phyloP scores from a whole-genome alignment of 2,888 invertebrate species.

The Megastigmus dorsalis region DNA sequence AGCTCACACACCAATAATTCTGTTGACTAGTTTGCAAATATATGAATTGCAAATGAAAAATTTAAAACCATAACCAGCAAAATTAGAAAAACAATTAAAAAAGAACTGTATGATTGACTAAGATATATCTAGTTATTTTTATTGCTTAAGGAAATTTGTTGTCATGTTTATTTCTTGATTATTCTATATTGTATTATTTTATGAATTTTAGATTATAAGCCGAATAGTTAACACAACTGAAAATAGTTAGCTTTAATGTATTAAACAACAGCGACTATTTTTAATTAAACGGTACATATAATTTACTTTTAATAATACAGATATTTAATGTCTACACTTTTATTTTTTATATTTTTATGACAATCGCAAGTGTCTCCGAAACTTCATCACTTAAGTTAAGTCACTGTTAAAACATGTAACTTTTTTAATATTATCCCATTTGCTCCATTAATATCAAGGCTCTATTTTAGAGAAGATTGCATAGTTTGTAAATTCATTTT shows the following conservation, averaged over 20 bases:
- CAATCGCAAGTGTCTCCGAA: background rate
- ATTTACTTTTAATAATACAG: slow-evolving; percentile 24
- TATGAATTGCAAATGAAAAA: slow-evolving; percentile 24
- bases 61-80: too few species aligned
- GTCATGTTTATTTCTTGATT: slow-evolving; percentile 31
- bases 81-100: slow-evolving; percentile 44
- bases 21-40: slow-evolving; percentile 34
- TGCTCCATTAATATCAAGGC: slow-evolving; percentile 62
- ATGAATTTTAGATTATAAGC: slow-evolving; percentile 44
- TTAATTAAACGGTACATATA: slow-evolving; percentile 25
- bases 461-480: slow-evolving; percentile 34
- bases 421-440: slow-evolving; percentile 60
- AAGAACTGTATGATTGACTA: slow-evolving; percentile 27
- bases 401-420: slow-evolving; percentile 5
- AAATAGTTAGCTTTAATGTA: slow-evolving; percentile 33
- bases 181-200: slow-evolving; percentile 42
- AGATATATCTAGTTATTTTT: slow-evolving; percentile 34
- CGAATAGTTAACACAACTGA: slow-evolving; percentile 38
- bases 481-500: slow-evolving; percentile 47
- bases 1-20: slow-evolving; percentile 18
- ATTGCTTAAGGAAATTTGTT: slow-evolving; percentile 23
- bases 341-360: slow-evolving; percentile 40
- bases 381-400: slow-evolving; percentile 12
- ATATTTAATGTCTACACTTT: slow-evolving; percentile 15
- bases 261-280: slow-evolving; percentile 15